A percentile compares a stretch with the other conserved stretches of the same genome.
Conservation (phyloP, 2,888 invertebrate species). For the Macrophya annulata region DNA sequence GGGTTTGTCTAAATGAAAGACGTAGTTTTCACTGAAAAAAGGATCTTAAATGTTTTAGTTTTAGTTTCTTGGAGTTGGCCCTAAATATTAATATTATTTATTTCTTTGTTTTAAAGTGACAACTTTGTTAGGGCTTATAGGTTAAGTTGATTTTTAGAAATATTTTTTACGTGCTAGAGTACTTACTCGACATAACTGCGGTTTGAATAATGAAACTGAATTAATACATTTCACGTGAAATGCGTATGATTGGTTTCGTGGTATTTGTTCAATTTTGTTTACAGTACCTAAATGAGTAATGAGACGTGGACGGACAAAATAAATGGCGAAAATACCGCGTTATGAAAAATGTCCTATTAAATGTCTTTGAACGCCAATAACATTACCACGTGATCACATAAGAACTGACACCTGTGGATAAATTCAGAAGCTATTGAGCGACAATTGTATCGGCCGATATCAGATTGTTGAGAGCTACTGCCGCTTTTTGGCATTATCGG, state of each 20-base stretch:
- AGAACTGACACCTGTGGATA: not conserved
- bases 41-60: too few relatives aligned
- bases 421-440: not conserved
- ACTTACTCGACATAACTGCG: not conserved
- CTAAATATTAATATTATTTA: not conserved
- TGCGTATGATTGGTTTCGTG: not conserved
- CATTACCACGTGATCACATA: slow-evolving; percentile 1
- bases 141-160: not conserved
- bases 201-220: not conserved
- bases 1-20: too few relatives aligned
- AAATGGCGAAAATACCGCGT: not conserved
- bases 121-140: not conserved
- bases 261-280: not conserved
- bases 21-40: too few relatives aligned
- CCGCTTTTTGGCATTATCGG: not conserved
- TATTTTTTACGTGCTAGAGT: not conserved
- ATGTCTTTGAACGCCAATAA: not conserved
- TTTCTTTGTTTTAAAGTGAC: not conserved
- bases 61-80: too few relatives aligned
- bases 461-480: not conserved
- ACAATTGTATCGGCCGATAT: not conserved
- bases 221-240: not conserved
- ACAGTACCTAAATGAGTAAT: not conserved
- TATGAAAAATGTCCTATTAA: too few relatives aligned
- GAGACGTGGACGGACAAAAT: not conserved